phyloP scores from a whole-genome alignment of 2,888 invertebrate species.

The Dysmachus trigonus region DNA sequence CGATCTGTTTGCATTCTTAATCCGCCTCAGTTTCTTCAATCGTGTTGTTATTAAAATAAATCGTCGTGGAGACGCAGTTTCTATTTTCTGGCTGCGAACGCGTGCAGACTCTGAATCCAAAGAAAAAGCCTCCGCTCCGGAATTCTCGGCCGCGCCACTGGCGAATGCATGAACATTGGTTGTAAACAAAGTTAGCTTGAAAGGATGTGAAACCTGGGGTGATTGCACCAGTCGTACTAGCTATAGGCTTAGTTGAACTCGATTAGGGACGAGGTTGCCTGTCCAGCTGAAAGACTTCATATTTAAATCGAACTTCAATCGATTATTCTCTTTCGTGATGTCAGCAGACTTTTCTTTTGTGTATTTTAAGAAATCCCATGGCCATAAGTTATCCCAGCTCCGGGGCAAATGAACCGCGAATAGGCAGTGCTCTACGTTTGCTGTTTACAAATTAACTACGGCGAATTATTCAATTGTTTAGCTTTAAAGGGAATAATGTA shows the following conservation, averaged over 20 bases:
- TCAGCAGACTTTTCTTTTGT: not conserved
- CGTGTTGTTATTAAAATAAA: slow-evolving; percentile 19
- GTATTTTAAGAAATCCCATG: not conserved
- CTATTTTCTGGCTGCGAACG: not conserved
- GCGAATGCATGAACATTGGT: not conserved
- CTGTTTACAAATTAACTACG: not conserved
- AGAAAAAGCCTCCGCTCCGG: not conserved
- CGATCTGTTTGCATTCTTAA: slow-evolving; percentile 21
- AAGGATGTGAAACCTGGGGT: not conserved
- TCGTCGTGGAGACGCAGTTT: not conserved
- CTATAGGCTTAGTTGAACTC: not conserved
- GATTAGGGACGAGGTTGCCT: not conserved
- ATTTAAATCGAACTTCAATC: not conserved
- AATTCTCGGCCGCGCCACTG: not conserved
- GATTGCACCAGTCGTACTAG: not conserved
- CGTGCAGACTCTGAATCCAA: not conserved
- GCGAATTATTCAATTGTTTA: not conserved
- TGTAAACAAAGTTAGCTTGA: not conserved
- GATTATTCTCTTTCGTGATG: not conserved
- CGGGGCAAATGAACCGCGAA: not conserved
- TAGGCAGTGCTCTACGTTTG: not conserved
- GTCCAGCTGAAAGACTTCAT: not conserved
- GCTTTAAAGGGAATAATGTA: not conserved
- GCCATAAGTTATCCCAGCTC: not conserved
- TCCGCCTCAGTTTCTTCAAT: not conserved